A percentile compares a stretch with the other conserved stretches of the same genome.
Conservation (phyloP, 2,797 vertebrate genomes). For the Mionectes olivaceus region DNA sequence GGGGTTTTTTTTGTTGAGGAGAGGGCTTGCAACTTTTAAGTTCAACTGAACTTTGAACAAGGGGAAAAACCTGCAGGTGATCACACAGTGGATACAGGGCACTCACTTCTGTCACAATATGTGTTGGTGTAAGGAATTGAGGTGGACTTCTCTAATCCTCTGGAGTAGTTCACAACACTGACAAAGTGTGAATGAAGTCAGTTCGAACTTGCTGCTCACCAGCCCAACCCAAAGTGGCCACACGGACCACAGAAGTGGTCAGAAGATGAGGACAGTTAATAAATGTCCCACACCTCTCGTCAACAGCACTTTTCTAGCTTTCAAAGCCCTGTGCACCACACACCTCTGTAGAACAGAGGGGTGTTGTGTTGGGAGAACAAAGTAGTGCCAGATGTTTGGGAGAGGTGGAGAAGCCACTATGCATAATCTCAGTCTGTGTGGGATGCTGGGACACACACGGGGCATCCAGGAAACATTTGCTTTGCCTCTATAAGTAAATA, state of each 20-base stretch:
- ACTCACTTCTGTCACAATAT: not conserved
- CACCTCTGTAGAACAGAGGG: not conserved
- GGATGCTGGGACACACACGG: not conserved
- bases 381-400: not conserved
- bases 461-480: not conserved
- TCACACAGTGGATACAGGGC: not conserved
- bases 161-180: not conserved
- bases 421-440: not conserved
- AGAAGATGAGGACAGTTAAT: not conserved
- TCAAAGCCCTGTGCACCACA: not conserved
- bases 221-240: too few relatives aligned
- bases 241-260: not conserved
- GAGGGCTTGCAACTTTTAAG: not conserved
- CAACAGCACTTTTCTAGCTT: not conserved
- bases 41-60: not conserved
- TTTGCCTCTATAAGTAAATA: slow-evolving; percentile 51
- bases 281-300: not conserved
- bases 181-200: not conserved
- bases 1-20: not conserved
- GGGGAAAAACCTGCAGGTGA: not conserved
- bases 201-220: too few relatives aligned
- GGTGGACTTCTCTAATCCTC: not conserved
- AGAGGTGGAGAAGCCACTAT: not conserved
- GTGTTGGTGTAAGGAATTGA: not conserved
- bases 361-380: not conserved